Evolutionary conservation across 2,888 invertebrate species (phyloP).

Genomic region (Lasioglossum calceatum): DNA sequence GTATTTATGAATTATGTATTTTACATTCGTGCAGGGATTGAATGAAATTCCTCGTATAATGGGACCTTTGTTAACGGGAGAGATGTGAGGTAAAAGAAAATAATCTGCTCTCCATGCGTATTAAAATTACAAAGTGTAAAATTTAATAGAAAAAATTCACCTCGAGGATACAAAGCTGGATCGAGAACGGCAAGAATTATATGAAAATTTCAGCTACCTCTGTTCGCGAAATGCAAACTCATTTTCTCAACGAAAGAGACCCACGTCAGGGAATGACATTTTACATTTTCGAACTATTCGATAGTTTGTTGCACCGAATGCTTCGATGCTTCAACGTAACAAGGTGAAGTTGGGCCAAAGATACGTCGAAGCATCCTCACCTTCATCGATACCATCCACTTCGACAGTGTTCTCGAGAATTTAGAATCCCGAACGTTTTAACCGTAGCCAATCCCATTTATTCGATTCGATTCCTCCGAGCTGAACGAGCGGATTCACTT

Average conservation of each 20-base stretch:
- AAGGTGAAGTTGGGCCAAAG: not conserved
- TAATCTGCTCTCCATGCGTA: not conserved
- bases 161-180: too few species aligned
- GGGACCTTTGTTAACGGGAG: not conserved
- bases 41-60: not conserved
- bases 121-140: not conserved
- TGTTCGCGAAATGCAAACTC: not conserved
- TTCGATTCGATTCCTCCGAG: conserved; percentile 1
- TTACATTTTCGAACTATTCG: not conserved
- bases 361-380: not conserved
- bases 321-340: not conserved
- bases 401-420: conserved; percentile 6
- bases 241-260: not conserved
- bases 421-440: conserved; percentile 3
- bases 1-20: not conserved
- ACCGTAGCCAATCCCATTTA: conserved; percentile 17
- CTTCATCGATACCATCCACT: not conserved
- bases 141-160: not conserved
- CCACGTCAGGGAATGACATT: not conserved
- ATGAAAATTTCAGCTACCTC: not conserved
- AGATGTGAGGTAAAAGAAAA: not conserved
- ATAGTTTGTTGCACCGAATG: not conserved
- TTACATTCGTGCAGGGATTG: not conserved
- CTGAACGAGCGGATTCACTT: conserved; percentile 15
- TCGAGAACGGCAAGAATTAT: not conserved